These are phyloP conservation scores for Archilochus colubris DNA, from an alignment of 2,113 vertebrate species.

Conservation along the genomic window DNA sequence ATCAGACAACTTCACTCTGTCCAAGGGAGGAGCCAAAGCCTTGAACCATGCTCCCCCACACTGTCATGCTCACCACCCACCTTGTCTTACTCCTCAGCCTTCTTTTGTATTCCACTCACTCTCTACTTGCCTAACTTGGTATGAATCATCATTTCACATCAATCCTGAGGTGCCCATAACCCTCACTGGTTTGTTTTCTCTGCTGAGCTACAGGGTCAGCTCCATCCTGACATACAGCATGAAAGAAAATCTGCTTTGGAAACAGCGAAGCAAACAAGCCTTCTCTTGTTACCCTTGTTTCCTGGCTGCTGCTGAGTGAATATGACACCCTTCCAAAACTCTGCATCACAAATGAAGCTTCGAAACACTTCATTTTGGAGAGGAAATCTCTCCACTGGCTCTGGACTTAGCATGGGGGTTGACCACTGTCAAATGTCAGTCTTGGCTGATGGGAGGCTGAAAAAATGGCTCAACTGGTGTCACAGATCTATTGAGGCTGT, in stretches of 20 bases:
- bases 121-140: neutral
- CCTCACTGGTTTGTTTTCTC: neutral
- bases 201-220: neutral
- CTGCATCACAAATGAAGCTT: neutral
- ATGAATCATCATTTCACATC: neutral
- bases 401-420: accelerated
- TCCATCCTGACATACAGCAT: neutral
- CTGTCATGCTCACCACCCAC: neutral
- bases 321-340: neutral
- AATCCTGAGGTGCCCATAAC: neutral
- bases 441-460: neutral
- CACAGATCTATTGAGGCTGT: accelerated
- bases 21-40: neutral
- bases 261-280: neutral
- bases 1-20: neutral
- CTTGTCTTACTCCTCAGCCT: neutral
- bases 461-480: neutral
- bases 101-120: neutral
- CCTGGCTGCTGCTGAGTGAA: neutral
- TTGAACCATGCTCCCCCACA: neutral
- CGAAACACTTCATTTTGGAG: neutral
- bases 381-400: neutral
- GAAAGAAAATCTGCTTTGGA: slow-evolving; percentile 22
- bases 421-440: neutral
- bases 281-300: slow-evolving; percentile 1